phyloP scores from a whole-genome alignment of 2,797 vertebrate genomes.

The Hybognathus amarus region DNA sequence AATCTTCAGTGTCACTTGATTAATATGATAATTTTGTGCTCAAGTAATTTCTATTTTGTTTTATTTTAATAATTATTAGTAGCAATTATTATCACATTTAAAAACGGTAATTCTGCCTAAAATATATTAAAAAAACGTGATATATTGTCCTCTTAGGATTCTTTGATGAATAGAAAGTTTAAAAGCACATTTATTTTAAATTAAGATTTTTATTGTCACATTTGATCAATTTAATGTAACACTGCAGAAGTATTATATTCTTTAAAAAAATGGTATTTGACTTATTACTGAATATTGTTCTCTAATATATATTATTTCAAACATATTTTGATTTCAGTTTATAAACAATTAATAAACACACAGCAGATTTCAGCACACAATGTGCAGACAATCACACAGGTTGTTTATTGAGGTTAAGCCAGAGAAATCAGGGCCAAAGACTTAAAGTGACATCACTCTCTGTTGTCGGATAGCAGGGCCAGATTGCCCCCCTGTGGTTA shows the following conservation, averaged over 20 bases:
- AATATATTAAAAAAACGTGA: background rate
- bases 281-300: background rate
- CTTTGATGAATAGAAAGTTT: background rate
- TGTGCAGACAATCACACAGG: conserved; percentile 8
- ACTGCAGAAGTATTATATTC: background rate
- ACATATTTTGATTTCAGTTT: background rate
- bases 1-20: background rate
- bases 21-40: background rate
- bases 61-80: background rate
- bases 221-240: background rate
- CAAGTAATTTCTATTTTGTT: background rate
- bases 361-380: background rate
- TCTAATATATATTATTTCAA: background rate
- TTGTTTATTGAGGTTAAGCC: conserved; percentile 14
- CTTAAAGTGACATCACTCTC: conserved; percentile 27
- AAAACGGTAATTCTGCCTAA: background rate
- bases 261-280: background rate
- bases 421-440: conserved; percentile 32
- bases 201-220: background rate
- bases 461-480: conserved; percentile 28
- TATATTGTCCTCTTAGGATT: background rate
- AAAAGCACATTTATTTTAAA: background rate
- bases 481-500: conserved; percentile 63
- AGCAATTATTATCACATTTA: background rate
- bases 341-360: background rate